Conservation (phyloP, 2,797 vertebrate species). For the Siniperca scherzeri region DNA sequence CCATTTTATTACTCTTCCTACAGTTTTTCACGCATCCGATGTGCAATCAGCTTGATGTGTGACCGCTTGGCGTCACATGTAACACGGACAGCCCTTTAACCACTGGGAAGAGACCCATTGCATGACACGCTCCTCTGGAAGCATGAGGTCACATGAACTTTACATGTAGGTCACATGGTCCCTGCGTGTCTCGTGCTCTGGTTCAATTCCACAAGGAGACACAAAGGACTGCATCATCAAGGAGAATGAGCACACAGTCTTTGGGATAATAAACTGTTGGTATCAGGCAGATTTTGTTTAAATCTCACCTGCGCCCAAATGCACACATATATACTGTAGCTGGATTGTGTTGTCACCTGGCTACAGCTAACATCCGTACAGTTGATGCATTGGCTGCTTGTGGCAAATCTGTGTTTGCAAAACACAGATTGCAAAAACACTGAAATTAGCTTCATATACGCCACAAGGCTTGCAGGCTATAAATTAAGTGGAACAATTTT, state of each 20-base stretch:
- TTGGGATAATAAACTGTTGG: not conserved
- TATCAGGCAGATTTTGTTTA: constrained; percentile 22
- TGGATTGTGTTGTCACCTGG: constrained; percentile 10
- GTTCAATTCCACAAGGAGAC: constrained; percentile 44
- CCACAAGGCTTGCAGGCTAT: not conserved
- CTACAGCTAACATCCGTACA: constrained; percentile 22
- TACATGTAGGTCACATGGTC: constrained; percentile 73
- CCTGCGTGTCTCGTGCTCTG: constrained; percentile 29
- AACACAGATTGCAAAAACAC: constrained; percentile 23
- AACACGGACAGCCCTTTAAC: constrained; percentile 69
- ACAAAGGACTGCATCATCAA: constrained; percentile 20
- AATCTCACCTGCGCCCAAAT: constrained; percentile 25
- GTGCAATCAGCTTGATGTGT: constrained; percentile 83
- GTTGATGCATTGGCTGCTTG: constrained; percentile 26
- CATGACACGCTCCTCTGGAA: constrained; percentile 55
- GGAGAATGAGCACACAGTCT: constrained; percentile 2
- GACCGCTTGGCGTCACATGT: constrained; percentile 68
- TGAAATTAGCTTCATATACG: constrained; percentile 5
- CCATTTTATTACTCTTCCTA: constrained; percentile 68
- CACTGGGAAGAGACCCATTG: constrained; percentile 61
- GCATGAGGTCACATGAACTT: constrained; percentile 70
- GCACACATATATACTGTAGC: not conserved
- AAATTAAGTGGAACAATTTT: constrained; percentile 16
- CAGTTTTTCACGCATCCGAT: constrained; percentile 82
- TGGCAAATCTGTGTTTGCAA: constrained; percentile 8